phyloP scores from a whole-genome alignment of 2,797 vertebrate species.

The Gallinago stenura region DNA sequence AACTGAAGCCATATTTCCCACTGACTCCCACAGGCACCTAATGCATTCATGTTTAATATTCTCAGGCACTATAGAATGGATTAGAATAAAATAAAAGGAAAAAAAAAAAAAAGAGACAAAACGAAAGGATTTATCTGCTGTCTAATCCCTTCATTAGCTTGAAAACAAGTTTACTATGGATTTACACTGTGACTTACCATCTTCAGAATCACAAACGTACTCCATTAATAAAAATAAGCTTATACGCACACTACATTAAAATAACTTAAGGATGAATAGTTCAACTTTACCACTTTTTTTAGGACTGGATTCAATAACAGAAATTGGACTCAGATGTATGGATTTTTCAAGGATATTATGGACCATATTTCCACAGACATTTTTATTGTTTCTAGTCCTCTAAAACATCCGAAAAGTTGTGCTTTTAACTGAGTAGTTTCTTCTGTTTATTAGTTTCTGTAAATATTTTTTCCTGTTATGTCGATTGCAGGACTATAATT shows the following conservation, averaged over 20 bases:
- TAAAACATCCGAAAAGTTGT: neutral
- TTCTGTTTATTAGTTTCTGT: conserved; percentile 1
- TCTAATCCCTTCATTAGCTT: neutral
- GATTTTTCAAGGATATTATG: conserved; percentile 67
- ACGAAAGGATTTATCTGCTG: neutral
- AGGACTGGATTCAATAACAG: conserved; percentile 63
- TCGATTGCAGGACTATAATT: neutral
- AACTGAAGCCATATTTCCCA: neutral
- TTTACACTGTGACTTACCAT: neutral
- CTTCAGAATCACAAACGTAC: conserved; percentile 2
- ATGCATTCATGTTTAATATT: neutral
- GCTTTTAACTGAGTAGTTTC: conserved; percentile 15
- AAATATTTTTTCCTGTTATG: neutral
- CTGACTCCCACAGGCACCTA: neutral
- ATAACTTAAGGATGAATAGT: conserved; percentile 46
- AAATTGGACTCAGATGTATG: conserved; percentile 69
- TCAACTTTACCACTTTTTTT: conserved; percentile 35
- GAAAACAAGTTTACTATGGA: neutral
- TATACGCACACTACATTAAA: conserved; percentile 19
- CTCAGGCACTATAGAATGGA: neutral
- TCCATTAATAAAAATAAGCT: conserved; percentile 31
- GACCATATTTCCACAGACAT: conserved; percentile 49
- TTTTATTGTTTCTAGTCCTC: conserved; percentile 44
- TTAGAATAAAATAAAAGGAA: neutral
- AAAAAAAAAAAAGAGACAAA: neutral